phyloP scores from a whole-genome alignment of 2,797 vertebrate genomes.

The Ctenopoma kingsleyae region DNA sequence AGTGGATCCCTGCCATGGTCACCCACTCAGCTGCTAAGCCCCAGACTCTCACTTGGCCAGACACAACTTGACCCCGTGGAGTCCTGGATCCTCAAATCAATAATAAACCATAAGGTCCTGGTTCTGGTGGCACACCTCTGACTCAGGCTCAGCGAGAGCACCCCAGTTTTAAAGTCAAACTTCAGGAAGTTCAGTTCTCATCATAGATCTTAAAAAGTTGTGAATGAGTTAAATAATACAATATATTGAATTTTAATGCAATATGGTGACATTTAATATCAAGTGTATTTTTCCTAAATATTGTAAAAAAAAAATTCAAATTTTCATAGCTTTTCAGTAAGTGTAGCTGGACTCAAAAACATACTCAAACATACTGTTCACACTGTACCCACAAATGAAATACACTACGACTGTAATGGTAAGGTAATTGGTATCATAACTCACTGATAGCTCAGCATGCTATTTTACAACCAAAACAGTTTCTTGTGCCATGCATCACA shows the following conservation, averaged over 20 bases:
- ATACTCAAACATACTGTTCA: not conserved
- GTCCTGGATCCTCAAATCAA: constrained; percentile 49
- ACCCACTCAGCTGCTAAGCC: constrained; percentile 9
- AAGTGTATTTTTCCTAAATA: not conserved
- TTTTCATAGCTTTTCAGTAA: not conserved
- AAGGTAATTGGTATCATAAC: not conserved
- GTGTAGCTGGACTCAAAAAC: not conserved
- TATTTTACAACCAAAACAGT: not conserved
- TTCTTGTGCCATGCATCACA: not conserved
- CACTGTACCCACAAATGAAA: not conserved
- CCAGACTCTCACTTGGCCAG: constrained; percentile 28
- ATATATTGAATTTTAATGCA: not conserved
- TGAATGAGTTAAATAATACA: not conserved
- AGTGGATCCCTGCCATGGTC: constrained; percentile 3
- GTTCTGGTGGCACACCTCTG: constrained; percentile 24
- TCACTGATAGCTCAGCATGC: not conserved
- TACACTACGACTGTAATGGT: not conserved
- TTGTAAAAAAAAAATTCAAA: not conserved
- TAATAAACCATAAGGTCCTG: constrained; percentile 48
- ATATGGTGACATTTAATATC: not conserved
- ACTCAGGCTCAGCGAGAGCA: constrained; percentile 16
- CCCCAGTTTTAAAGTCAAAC: constrained; percentile 41
- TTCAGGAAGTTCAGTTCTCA: constrained; percentile 24
- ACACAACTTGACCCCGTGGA: constrained; percentile 42
- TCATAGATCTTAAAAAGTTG: constrained; percentile 5